A percentile compares a stretch with the other conserved stretches of the same genome.
Evolutionary conservation across 2,113 vertebrate genomes (phyloP).

Genomic region (Phylloscopus trochilus): DNA sequence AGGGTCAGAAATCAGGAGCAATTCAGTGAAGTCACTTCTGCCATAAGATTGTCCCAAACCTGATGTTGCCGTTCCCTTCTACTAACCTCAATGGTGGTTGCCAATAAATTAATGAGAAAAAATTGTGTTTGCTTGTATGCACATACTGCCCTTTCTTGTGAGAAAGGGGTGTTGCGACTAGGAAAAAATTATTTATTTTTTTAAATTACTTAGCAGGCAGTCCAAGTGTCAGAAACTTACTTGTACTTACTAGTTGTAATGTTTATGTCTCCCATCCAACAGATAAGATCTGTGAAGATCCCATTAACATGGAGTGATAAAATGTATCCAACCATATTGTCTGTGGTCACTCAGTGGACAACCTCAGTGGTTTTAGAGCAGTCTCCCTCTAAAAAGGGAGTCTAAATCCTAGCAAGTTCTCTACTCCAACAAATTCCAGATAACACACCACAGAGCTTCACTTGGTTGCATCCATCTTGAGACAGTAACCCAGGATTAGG

Average conservation of each 20-base stretch:
- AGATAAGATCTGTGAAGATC: neutral
- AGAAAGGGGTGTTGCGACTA: neutral
- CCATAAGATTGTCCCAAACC: neutral
- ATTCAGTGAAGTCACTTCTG: neutral
- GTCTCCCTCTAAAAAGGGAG: neutral
- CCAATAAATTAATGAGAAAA: neutral
- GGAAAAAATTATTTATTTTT: neutral
- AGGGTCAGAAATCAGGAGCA: neutral
- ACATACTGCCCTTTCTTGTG: neutral
- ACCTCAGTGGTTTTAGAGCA: neutral
- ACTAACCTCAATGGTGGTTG: neutral
- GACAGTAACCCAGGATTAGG: neutral
- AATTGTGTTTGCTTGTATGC: neutral
- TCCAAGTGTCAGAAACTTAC: neutral
- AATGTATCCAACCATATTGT: neutral
- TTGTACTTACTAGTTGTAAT: neutral
- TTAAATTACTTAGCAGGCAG: neutral
- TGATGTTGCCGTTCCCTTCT: neutral
- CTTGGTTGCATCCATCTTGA: fast-evolving
- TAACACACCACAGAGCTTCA: neutral
- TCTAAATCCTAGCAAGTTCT: neutral
- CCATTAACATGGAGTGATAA: neutral
- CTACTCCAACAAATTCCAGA: neutral
- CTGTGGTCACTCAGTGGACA: neutral
- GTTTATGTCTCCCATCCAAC: neutral